Conservation (phyloP, 2,888 invertebrate genomes). For the Eilema sororculum region DNA sequence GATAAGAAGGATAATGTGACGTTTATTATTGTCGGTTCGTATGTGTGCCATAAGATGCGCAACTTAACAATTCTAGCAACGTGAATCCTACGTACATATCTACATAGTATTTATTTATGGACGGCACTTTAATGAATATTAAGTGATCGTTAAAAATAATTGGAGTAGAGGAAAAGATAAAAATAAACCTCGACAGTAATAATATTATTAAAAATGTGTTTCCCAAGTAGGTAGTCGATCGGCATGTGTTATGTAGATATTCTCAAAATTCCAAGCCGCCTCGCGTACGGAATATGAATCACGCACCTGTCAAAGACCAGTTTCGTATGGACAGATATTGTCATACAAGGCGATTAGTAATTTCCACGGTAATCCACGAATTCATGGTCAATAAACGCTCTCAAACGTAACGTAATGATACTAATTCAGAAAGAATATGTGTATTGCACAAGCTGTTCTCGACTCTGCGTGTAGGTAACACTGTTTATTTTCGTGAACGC, state of each 20-base stretch:
- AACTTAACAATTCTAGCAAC: slow-evolving; percentile 5
- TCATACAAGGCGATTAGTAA: slow-evolving; percentile 33
- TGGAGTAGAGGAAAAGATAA: slow-evolving; percentile 6
- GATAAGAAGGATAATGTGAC: slow-evolving; percentile 43
- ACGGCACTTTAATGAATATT: slow-evolving; percentile 36
- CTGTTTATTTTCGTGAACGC: slow-evolving; percentile 29
- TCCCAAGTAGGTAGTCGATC: slow-evolving; percentile 11
- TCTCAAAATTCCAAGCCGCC: slow-evolving; percentile 27
- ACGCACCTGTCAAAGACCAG: slow-evolving; percentile 27
- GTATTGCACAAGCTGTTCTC: slow-evolving; percentile 31
- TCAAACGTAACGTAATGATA: slow-evolving; percentile 31
- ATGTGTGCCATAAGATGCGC: slow-evolving; percentile 7
- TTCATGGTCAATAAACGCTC: slow-evolving; percentile 54
- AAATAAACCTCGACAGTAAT: background rate
- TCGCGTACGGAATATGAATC: slow-evolving; percentile 24
- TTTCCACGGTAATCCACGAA: slow-evolving; percentile 39
- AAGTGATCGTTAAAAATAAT: slow-evolving; percentile 31
- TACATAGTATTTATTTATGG: background rate
- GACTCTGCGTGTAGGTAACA: slow-evolving; percentile 32
- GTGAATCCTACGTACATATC: background rate
- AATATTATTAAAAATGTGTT: slow-evolving; percentile 8
- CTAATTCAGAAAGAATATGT: slow-evolving; percentile 36
- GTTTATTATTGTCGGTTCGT: slow-evolving; percentile 6
- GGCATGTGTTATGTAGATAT: slow-evolving; percentile 42
- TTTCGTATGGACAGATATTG: slow-evolving; percentile 20